These are phyloP conservation scores for Puntigrus tetrazona DNA, from an alignment of 2,113 vertebrate species.

Conservation along the genomic window DNA sequence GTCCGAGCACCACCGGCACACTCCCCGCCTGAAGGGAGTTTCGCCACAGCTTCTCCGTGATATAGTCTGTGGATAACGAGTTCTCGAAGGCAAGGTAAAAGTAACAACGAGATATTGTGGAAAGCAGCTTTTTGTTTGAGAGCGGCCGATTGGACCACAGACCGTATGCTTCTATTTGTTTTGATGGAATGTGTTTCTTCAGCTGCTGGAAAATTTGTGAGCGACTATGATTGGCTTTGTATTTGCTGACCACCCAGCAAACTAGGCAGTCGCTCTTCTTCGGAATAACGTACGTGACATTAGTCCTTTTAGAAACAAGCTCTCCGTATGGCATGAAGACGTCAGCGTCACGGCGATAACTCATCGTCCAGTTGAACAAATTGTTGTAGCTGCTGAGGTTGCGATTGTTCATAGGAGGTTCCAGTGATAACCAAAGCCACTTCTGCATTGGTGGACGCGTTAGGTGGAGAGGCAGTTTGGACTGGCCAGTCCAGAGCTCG, in stretches of 20 bases:
- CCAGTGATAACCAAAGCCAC: slow-evolving; percentile 89
- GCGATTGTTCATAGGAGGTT: slow-evolving; percentile 80
- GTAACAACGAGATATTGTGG: slow-evolving; percentile 67
- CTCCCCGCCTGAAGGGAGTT: slow-evolving; percentile 70
- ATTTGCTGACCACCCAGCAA: slow-evolving; percentile 79
- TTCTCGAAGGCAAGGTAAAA: slow-evolving; percentile 87
- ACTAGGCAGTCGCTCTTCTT: slow-evolving; percentile 74
- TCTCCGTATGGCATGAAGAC: slow-evolving; percentile 84
- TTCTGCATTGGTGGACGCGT: slow-evolving; percentile 69
- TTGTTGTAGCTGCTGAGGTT: slow-evolving; percentile 67
- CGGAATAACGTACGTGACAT: slow-evolving; percentile 33
- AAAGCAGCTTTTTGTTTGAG: slow-evolving; percentile 35
- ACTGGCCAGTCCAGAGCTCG: slow-evolving; percentile 59
- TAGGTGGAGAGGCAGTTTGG: slow-evolving; percentile 65
- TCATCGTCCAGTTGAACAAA: slow-evolving; percentile 90
- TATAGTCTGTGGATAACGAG: slow-evolving; percentile 74
- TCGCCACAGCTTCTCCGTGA: slow-evolving; percentile 80
- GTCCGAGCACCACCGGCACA: slow-evolving; percentile 74
- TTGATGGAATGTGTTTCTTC: slow-evolving; percentile 51
- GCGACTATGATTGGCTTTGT: slow-evolving; percentile 51
- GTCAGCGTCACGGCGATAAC: slow-evolving; percentile 82
- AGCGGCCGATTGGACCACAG: slow-evolving; percentile 50
- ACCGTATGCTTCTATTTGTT: slow-evolving; percentile 68
- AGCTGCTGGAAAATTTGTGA: slow-evolving; percentile 67
- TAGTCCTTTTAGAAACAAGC: slow-evolving; percentile 64